Base-by-base conservation (phyloP, 1,140 invertebrate genomes). In the Sesamia nonagrioides region DNA sequence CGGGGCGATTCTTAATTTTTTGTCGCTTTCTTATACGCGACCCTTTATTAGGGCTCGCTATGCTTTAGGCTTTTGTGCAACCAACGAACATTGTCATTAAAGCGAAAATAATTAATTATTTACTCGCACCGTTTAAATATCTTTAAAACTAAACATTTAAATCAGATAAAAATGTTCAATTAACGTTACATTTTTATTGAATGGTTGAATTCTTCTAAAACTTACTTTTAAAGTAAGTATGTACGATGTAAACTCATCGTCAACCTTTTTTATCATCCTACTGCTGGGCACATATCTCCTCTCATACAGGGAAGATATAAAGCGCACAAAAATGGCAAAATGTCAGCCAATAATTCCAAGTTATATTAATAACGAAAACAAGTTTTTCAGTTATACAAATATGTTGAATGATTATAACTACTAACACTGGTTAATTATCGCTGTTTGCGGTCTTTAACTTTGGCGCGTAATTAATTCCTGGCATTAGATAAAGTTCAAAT, bases 1-100 rank as follows among this genome's bases (percentile, higher is more conserved):
- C 93, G 92, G 92, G 91, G 91, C 90, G 91, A 95, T 93, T 94
- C 92, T 92, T 93, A 95, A 93, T 95, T 94, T 94, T 94, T 94
- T 94, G 88, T 89, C 82, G 87, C 86, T 87, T 92, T 89, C 90
- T 93, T 92, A 86, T 74, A 82, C 75, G 76, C 84, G 83, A 91
- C 91, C 91, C 91, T 91, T 91, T 92, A 90, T 92, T 92, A 91
- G 88, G 90, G 90, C 88, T 86, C 85, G 87, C 85, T 88, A 84
- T 86, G 92, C 91, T 94, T 94, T 86, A 92, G 93, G 92, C 91
- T 87, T 91, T 93, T 93, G 88, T 93, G 88, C 89, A 89, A 84
- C 88, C 82, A 86, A 77, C 86, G 84, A 89, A 90, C 89, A 86
- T 91, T 88, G 89, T 92, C 88, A 93, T 94, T 93, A 93, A 87